These are phyloP conservation scores for Apotomis turbidana DNA, from an alignment of 2,888 invertebrate genomes.

Conservation along the genomic window DNA sequence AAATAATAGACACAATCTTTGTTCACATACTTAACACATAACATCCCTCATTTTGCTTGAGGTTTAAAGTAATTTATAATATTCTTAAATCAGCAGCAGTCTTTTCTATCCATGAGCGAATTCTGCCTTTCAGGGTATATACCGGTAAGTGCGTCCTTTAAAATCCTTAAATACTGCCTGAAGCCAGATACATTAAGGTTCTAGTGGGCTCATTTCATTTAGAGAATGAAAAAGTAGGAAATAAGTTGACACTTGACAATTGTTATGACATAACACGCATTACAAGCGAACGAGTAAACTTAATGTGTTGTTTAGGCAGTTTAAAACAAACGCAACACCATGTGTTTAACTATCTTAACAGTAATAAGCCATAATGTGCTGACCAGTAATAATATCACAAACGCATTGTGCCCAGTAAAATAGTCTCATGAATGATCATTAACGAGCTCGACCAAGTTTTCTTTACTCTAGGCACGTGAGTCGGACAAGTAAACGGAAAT, in stretches of 20 bases:
- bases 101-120: too few relatives aligned
- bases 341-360: slow-evolving; percentile 4
- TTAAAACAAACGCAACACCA: slow-evolving; percentile 16
- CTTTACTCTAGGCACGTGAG: slow-evolving; percentile 27
- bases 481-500: slow-evolving; percentile 21
- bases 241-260: too few relatives aligned
- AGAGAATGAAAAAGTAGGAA: not conserved
- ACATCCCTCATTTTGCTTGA: too few relatives aligned
- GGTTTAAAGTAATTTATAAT: too few relatives aligned
- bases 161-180: too few relatives aligned
- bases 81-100: too few relatives aligned
- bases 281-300: not conserved
- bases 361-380: slow-evolving; percentile 20
- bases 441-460: slow-evolving; percentile 11
- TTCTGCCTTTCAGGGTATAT: too few relatives aligned
- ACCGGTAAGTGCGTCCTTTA: too few relatives aligned
- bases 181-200: not conserved
- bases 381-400: slow-evolving; percentile 22
- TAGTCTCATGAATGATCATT: slow-evolving; percentile 25
- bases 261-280: too few relatives aligned
- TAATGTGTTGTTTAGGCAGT: slow-evolving; percentile 14
- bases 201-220: not conserved
- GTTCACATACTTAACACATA: too few relatives aligned
- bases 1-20: too few relatives aligned
- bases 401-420: slow-evolving; percentile 11